Evolutionary conservation across 2,888 invertebrate genomes (phyloP), one percentile per base, ranked within the genome.

Genomic region (Exephanes ischioxanthus): DNA sequence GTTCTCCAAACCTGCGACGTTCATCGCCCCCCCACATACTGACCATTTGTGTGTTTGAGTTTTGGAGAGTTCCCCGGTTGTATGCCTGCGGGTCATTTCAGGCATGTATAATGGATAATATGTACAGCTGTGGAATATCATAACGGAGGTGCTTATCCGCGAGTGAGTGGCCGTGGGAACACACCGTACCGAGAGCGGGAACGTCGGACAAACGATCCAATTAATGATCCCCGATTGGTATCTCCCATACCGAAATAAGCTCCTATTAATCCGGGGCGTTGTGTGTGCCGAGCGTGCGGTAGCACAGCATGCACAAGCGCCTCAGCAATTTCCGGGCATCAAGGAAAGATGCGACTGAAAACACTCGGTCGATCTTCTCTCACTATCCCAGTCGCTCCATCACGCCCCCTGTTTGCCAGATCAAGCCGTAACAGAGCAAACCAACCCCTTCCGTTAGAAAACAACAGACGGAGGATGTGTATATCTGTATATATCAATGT

Each of bases 161-260:
- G 61, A 73, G 63, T 67, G 83, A 75, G 71, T 61, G 19, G 75
- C 51, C 33, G 7, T 63, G 76, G 81, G 80, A 87, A 87, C 85
- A 53, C 26, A 19, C 30, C 9, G 19, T 5, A 48, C 26, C 61
- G 16, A 75, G 9, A 66, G 61, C 88, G 84, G 86, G 87, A 88
- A 89, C 85, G 63, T 85, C 79, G 88, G 89, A 91, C 90, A 90
- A 91, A 89, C 90, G 90, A 89, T 87, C 87, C 81, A 88, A 91
- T 92, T 92, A 91, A 92, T 92, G 90, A 91, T 83, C 72, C 72
- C 30, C 85, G 87, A 90, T 91, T 88, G 86, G 84, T 87, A 90
- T 91, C 90, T 87, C 80, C 86, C 85, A 90, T 90, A 87, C 84
- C 80, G 80, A 89, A 88, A 88, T 89, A 88, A 88, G 85, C 86